Evolutionary conservation across 2,888 invertebrate species (phyloP).

Genomic region (Macaria liturata): DNA sequence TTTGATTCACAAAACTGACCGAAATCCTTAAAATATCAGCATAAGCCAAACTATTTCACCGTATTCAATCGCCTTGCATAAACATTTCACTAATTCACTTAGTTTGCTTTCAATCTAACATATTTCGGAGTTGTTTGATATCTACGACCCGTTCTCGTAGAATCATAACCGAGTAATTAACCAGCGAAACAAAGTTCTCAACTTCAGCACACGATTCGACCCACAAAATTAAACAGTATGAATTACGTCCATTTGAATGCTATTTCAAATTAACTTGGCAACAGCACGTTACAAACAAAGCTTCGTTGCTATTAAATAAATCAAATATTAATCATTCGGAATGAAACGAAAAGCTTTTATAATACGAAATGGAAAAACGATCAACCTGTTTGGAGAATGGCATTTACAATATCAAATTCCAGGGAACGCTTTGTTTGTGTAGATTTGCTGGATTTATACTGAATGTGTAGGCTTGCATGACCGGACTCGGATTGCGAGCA

Average conservation of each 20-base stretch:
- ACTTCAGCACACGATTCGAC: slow-evolving; percentile 9
- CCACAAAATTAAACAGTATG: slow-evolving; percentile 16
- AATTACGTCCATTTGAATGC: slow-evolving; percentile 21
- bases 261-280: slow-evolving; percentile 45
- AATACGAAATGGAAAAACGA: slow-evolving; percentile 47
- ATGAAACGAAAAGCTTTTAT: slow-evolving; percentile 43
- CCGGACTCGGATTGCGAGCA: background rate
- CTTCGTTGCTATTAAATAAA: slow-evolving; percentile 46
- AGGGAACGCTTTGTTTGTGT: slow-evolving; percentile 30
- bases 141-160: background rate
- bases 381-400: slow-evolving; percentile 46
- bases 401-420: slow-evolving; percentile 51
- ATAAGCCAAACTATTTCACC: too few relatives aligned
- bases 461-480: slow-evolving; percentile 14
- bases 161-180: slow-evolving; percentile 12
- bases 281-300: slow-evolving; percentile 43
- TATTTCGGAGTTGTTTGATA: background rate
- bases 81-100: too few relatives aligned
- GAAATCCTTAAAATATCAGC: too few relatives aligned
- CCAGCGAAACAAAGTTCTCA: slow-evolving; percentile 10
- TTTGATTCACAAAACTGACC: too few relatives aligned
- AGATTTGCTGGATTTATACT: slow-evolving; percentile 30
- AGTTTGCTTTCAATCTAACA: too few relatives aligned
- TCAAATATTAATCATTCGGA: slow-evolving; percentile 44
- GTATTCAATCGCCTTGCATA: too few relatives aligned